Base-by-base conservation (phyloP, 53 echinoderm and acorn worm genomes). In the Holothuria scabra region DNA sequence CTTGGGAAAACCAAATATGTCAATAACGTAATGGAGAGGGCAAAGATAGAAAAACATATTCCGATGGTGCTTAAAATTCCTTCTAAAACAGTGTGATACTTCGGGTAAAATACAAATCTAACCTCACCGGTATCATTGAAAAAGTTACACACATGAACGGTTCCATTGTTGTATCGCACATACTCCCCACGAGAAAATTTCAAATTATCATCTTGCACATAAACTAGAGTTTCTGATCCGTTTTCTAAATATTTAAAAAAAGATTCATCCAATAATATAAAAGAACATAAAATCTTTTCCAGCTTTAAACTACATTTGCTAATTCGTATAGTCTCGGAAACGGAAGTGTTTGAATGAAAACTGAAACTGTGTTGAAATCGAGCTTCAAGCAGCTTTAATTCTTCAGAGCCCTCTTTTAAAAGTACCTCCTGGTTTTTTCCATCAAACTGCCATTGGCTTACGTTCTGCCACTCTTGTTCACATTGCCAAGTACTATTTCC, bases 61-160 rank as follows among this genome's bases (percentile, higher is more conserved):
- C 70, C 70, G 32, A 70, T 38, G 7, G 70, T 70, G 14, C 41
- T 70, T 3, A 70, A 20, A 4, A 70, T 70, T 5, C 22, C 44
- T 41, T 70, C 70, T 35, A 70, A 46, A 48, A 13, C 48, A 19
- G 37, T 70, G 12, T 38, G 22, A 38, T 70, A 20, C 38, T 37
- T 21, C 38, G 41, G 38, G 19, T 33, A 38, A 10, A 70, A 38
- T 22, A 38, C 20, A 19, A 37, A 23, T 13, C 12, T 10, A 10
- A 18, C 25, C 20, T 70, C 25, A 35, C 70, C 70, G 24, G 0
- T 37, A 11, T 1, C 70, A 44, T 70, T 38, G n/a, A 70, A 70
- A 46, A 70, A 70, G 46, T 70, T 70, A 38, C 70, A 70, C 38
- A 70, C 70, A 44, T 70, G 70, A 18, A 41, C 44, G 19, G 24